Conservation (phyloP, 2,888 invertebrate species). For the Lasiommata megera region DNA sequence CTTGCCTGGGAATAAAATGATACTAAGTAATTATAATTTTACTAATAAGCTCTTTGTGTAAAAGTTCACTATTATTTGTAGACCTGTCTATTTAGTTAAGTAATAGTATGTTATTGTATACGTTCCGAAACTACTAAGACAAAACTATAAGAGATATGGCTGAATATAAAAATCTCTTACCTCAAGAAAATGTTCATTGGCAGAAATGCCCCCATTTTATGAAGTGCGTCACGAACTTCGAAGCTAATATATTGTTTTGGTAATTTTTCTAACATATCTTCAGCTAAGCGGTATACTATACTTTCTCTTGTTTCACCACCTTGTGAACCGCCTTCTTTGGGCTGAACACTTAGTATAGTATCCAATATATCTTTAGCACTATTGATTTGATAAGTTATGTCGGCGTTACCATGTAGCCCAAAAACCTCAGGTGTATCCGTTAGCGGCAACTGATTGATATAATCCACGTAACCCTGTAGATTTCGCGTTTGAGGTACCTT, state of each 20-base stretch:
- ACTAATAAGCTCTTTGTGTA: too few species aligned
- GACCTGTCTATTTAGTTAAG: too few species aligned
- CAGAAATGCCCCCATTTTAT: constrained; percentile 94
- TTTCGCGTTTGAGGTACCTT: constrained; percentile 93
- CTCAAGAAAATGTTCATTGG: constrained; percentile 98
- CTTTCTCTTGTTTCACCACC: constrained; percentile 96
- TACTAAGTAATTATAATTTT: too few species aligned
- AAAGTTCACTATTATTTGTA: too few species aligned
- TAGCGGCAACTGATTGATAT: constrained; percentile 91
- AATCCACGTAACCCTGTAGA: constrained; percentile 89
- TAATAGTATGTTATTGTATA: too few species aligned
- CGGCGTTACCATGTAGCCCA: constrained; percentile 97
- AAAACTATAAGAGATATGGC: neutral
- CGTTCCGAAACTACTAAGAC: too few species aligned
- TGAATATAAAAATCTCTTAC: constrained; percentile 43
- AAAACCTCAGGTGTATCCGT: constrained; percentile 97
- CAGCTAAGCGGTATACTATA: constrained; percentile 94
- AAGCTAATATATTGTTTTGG: constrained; percentile 93
- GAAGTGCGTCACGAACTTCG: constrained; percentile 94
- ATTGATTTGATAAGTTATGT: constrained; percentile 98
- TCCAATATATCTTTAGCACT: constrained; percentile 96
- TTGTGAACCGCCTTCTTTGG: constrained; percentile 95
- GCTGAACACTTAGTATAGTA: constrained; percentile 97
- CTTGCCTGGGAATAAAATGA: constrained; percentile 75
- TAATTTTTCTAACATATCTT: constrained; percentile 91